Percentiles rank a stretch among this genome's conserved stretches.
Conservation (phyloP, 1,140 invertebrate genomes). For the Orius insidiosus region DNA sequence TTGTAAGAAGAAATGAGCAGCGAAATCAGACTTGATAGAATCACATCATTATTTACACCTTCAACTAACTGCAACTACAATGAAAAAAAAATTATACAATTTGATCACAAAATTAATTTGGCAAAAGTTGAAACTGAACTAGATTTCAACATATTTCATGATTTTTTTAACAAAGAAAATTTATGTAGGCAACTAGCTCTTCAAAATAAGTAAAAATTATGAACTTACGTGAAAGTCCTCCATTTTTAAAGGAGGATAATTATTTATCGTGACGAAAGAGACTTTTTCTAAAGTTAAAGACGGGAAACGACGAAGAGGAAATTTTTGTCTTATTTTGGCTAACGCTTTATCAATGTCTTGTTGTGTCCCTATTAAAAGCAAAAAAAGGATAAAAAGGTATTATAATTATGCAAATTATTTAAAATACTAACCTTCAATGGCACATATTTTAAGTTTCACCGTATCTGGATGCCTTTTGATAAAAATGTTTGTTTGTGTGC, state of each 20-base stretch:
- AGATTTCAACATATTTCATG: no score
- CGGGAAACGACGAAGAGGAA: slow-evolving; percentile 61
- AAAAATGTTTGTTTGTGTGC: slow-evolving; percentile 56
- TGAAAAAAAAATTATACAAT: neutral
- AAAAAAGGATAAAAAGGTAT: slow-evolving; percentile 3
- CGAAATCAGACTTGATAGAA: slow-evolving; percentile 67
- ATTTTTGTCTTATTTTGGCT: slow-evolving; percentile 63
- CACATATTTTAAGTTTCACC: slow-evolving; percentile 57
- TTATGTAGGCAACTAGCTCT: no score
- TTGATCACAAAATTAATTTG: no score
- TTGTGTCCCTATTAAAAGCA: slow-evolving; percentile 35
- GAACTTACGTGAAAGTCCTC: slow-evolving; percentile 46
- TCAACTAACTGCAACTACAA: slow-evolving; percentile 65
- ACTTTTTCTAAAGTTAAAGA: slow-evolving; percentile 62
- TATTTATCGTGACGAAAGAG: slow-evolving; percentile 37
- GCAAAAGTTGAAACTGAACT: no score
- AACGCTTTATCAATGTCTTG: slow-evolving; percentile 60
- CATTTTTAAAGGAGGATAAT: slow-evolving; percentile 35
- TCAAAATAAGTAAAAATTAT: neutral
- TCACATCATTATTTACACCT: slow-evolving; percentile 83
- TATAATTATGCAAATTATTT: neutral
- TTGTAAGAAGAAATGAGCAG: slow-evolving; percentile 81
- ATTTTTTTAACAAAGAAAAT: no score
- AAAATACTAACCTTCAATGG: slow-evolving; percentile 47
- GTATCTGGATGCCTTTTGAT: slow-evolving; percentile 59